Base-by-base conservation (phyloP, 2,888 invertebrate species). In the Scotopteryx bipunctaria region DNA sequence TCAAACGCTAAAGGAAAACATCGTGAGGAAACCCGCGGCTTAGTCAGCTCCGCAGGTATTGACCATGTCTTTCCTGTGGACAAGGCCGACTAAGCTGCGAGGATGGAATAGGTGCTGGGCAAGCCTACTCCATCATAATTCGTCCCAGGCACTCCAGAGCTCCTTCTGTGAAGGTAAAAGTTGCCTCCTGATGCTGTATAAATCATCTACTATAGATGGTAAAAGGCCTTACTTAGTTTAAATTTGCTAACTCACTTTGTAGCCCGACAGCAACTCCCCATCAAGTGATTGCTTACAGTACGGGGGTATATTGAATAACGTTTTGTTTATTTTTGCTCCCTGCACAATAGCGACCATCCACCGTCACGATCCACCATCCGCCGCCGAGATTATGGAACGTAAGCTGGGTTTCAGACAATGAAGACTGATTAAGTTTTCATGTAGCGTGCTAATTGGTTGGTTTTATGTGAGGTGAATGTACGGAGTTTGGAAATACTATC, bases 291-390 rank as follows among this genome's bases (percentile, higher is more conserved):
- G 83, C 86, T 84, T 81, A 79, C 81, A 70, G 71, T 67, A 73
- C 76, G 79, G 76, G 84, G 83, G 81, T 73, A 78, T 83, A 86
- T 87, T 84, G 86, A 86, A 86, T 84, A 86, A 83, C 81, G 81
- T 73, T 78, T 80, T 86, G 86, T 86, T 88, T 88, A 83, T 86
- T 84, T 84, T 83, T 71, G 74, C 71, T 73, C 66, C 73, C 58
- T 68, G 14, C 36, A 79, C 80, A 78, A 78, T 69, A 64, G 69
- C 45, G 29, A 54, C 59, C 55, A 40, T 37, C 54, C 15, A 36
- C 56, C 45, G n/a, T n/a, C n/a, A n/a, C n/a, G n/a, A 43, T 16
- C 37, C 25, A 40, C 42, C 56, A 40, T 41, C 45, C 33, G 37
- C 58, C 46, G 14, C 37, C 44, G 54, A 58, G 63, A 65, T 63